Evolutionary conservation across 2,888 invertebrate species (phyloP).

Genomic region (Drosophila setosimentum): DNA sequence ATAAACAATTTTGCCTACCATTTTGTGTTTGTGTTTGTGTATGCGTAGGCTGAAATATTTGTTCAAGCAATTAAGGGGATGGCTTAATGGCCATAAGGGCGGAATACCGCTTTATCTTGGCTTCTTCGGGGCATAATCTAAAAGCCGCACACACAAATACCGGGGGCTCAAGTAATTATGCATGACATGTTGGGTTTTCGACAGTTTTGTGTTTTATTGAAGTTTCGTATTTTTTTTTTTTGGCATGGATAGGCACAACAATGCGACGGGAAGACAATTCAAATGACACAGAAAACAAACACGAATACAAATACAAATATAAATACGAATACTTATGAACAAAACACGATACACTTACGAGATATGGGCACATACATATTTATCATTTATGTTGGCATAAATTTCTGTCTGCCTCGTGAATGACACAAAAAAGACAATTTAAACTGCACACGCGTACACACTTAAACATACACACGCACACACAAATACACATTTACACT

Average conservation of each 20-base stretch:
- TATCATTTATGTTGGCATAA: conserved; percentile 67
- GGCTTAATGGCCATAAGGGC: conserved; percentile 55
- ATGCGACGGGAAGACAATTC: conserved; percentile 54
- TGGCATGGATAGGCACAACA: conserved; percentile 43
- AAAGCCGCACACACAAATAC: conserved; percentile 49
- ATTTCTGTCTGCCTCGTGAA: conserved; percentile 54
- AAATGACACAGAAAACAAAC: conserved; percentile 57
- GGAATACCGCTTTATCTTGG: conserved; percentile 42
- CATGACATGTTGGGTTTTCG: conserved; percentile 39
- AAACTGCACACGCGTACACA: conserved; percentile 30
- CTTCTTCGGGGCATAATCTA: conserved; percentile 57
- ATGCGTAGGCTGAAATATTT: conserved; percentile 44
- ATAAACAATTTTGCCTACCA: neutral
- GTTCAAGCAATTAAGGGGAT: conserved; percentile 55
- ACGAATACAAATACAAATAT: neutral
- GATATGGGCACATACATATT: conserved; percentile 61
- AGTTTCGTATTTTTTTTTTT: conserved; percentile 11
- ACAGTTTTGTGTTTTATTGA: neutral
- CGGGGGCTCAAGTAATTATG: conserved; percentile 71
- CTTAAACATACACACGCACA: neutral
- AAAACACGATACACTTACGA: conserved; percentile 42
- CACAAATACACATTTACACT: neutral
- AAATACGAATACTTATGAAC: conserved; percentile 16
- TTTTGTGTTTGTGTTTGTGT: conserved; percentile 2
- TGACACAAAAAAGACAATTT: conserved; percentile 71